Base-by-base conservation (phyloP, 2,797 vertebrate genomes). In the Bradypodion pumilum region DNA sequence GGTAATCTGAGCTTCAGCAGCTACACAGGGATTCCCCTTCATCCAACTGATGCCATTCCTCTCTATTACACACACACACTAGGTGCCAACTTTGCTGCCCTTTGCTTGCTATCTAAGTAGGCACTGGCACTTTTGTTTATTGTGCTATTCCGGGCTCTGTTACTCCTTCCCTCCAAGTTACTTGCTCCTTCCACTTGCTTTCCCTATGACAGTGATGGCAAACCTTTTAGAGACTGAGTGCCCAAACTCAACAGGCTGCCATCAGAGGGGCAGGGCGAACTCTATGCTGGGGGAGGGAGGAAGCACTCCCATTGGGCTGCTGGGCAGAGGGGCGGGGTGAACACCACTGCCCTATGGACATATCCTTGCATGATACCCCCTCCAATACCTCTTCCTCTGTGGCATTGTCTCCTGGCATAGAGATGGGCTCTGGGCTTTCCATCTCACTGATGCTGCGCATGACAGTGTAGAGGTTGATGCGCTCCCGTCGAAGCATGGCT, bases 401-500 rank as follows among this genome's bases (percentile, higher is more conserved):
- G 77, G 91, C n/a, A 63, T 88, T 19, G 15, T 0, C 42, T 49
- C 37, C 13, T 29, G 2, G 74, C 7, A 16, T 35, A 0, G 86
- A 74, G 0, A 25, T 81, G 8, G 29, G 75, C 46, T 80, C 93
- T 27, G 86, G 81, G 44, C 66, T 52, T 84, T 96, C 97, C 88
- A 97, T 92, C 86, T 97, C 97, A 79, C 97, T 97, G 90, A 99
- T 98, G 91, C 97, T 98, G 91, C 98, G 94, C 98, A 99, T 98
- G 92, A 99, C 95, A 42, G 98, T 96, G 9, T 97, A 97, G 65
- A 99, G 97, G 91, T 97, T 97, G 96, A 99, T 98, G 78, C 98
- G 97, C 77, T 96, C 95, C 73, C 97, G 96, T 65, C 95, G 96
- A 1, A 95, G 88, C 49, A 15, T 32, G 49, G 62, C 44, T 37